Percentiles rank a stretch among this genome's conserved stretches.
Conservation (phyloP, 2,113 vertebrate species). For the Heterotis niloticus region DNA sequence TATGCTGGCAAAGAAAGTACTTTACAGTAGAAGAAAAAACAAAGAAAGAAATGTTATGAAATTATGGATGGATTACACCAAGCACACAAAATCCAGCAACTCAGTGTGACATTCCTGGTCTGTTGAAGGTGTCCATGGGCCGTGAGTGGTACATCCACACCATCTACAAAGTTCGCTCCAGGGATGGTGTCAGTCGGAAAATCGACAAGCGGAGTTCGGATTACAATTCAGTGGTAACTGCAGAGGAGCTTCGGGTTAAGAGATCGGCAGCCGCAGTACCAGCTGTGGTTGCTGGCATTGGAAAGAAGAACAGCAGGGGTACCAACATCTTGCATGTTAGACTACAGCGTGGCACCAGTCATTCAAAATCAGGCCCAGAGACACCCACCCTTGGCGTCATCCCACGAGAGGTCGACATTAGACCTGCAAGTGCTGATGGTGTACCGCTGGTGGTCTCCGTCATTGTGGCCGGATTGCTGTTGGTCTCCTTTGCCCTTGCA, state of each 20-base stretch:
- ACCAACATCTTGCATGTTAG: slow-evolving; percentile 89
- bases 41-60: no score
- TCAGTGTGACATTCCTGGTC: background rate
- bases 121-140: slow-evolving; percentile 49
- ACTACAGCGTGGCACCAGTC: slow-evolving; percentile 66
- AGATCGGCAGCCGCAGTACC: slow-evolving; percentile 58
- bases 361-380: slow-evolving; percentile 48
- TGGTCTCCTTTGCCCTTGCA: slow-evolving; percentile 48
- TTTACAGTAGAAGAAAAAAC: no score
- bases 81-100: background rate
- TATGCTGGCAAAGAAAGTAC: no score
- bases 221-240: slow-evolving; percentile 59
- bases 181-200: slow-evolving; percentile 43
- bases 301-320: slow-evolving; percentile 72
- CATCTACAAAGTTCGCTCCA: slow-evolving; percentile 46
- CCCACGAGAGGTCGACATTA: slow-evolving; percentile 62
- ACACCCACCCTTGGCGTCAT: slow-evolving; percentile 50
- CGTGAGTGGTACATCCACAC: slow-evolving; percentile 53
- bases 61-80: background rate
- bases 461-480: slow-evolving; percentile 61
- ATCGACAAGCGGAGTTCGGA: slow-evolving; percentile 84
- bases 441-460: slow-evolving; percentile 62
- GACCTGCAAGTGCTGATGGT: slow-evolving; percentile 43
- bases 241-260: slow-evolving; percentile 43
- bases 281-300: slow-evolving; percentile 67